These are phyloP conservation scores for Phyllopteryx taeniolatus DNA, from an alignment of 2,113 vertebrate species.

Conservation along the genomic window DNA sequence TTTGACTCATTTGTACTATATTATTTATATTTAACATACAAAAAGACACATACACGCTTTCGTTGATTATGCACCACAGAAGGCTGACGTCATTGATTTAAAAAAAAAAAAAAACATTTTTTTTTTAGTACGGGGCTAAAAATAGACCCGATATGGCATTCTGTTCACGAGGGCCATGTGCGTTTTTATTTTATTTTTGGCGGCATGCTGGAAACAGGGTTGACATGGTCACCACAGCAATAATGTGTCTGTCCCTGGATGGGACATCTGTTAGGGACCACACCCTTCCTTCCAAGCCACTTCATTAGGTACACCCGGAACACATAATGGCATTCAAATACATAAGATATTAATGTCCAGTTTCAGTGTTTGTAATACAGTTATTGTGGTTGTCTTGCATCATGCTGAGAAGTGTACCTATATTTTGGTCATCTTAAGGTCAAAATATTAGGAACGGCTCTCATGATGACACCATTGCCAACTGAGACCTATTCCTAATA, in stretches of 20 bases:
- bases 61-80: conserved; percentile 26
- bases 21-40: background rate
- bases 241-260: conserved; percentile 45
- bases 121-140: conserved; percentile 10
- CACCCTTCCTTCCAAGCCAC: conserved; percentile 55
- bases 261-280: conserved; percentile 61
- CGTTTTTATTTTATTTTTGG: background rate
- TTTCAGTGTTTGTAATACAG: background rate
- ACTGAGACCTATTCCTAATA: background rate
- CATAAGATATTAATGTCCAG: background rate
- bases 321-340: background rate
- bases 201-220: conserved; percentile 46
- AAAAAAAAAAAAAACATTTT: too few relatives aligned
- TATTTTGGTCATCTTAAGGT: background rate
- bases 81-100: conserved; percentile 42
- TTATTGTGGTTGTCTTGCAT: background rate
- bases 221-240: conserved; percentile 50
- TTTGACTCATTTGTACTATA: background rate
- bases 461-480: too few relatives aligned
- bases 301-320: background rate
- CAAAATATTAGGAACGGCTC: background rate
- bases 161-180: too few relatives aligned
- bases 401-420: background rate
- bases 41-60: conserved; percentile 1
- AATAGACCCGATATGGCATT: conserved; percentile 10